Conservation (phyloP, 2,888 invertebrate genomes). For the Dryomyza anilis region DNA sequence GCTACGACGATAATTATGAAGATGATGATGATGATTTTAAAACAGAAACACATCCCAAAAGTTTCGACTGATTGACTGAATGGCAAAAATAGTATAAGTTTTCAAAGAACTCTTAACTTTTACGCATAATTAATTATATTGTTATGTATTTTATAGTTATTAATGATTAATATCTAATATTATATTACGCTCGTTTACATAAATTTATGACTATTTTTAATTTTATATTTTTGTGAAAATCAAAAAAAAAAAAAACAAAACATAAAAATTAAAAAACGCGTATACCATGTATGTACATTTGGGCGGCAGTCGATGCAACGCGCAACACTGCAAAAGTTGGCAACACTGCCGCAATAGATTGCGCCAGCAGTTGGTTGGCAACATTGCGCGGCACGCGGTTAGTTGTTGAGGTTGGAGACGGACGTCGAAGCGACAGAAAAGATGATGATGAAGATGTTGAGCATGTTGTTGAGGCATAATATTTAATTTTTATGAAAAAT, state of each 20-base stretch:
- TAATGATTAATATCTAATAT: neutral
- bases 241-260: neutral
- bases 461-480: too few species aligned
- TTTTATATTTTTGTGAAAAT: neutral
- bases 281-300: neutral
- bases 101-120: constrained; percentile 28
- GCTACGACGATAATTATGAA: neutral
- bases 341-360: too few species aligned
- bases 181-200: neutral
- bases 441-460: too few species aligned
- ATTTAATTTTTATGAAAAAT: too few species aligned
- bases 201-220: neutral
- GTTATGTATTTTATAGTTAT: constrained; percentile 19
- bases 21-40: constrained; percentile 15
- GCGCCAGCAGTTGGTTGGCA: too few species aligned
- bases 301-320: neutral
- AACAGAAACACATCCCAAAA: constrained; percentile 49
- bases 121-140: constrained; percentile 22
- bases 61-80: constrained; percentile 60
- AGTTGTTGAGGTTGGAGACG: neutral
- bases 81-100: constrained; percentile 44
- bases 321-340: neutral
- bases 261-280: neutral
- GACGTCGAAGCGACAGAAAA: neutral
- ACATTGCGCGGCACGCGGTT: too few species aligned